Conservation (phyloP, 64 coral and sea anemone genomes). For the Porites australiensis region DNA sequence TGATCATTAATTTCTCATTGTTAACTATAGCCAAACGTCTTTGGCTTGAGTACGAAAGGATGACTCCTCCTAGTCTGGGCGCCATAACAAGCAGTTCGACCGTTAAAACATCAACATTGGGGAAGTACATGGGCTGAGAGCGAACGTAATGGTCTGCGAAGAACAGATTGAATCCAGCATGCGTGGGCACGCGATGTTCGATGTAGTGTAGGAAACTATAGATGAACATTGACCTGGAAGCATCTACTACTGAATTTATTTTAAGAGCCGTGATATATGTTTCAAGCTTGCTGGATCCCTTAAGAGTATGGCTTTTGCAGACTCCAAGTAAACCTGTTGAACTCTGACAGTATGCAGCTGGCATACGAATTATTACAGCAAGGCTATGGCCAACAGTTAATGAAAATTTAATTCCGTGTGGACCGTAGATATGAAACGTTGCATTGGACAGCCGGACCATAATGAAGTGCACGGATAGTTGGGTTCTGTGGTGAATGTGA, state of each 20-base stretch:
- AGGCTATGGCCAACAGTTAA: conserved; percentile 81
- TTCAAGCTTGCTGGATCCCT: conserved; percentile 55
- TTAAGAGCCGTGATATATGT: conserved; percentile 37
- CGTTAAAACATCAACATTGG: conserved; percentile 72
- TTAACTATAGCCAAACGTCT: conserved; percentile 71
- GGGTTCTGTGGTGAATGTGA: conserved; percentile 83
- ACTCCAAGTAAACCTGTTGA: conserved; percentile 85
- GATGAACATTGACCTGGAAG: conserved; percentile 65
- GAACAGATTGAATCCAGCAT: conserved; percentile 78
- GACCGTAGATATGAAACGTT: conserved; percentile 74
- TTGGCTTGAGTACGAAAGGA: conserved; percentile 75
- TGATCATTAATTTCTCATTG: conserved; percentile 61
- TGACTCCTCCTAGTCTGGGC: conserved; percentile 75
- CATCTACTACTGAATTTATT: conserved; percentile 47
- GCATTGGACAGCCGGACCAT: conserved; percentile 81
- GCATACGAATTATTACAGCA: conserved; percentile 56
- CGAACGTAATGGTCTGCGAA: conserved; percentile 86
- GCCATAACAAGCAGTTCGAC: conserved; percentile 86
- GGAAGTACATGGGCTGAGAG: conserved; percentile 69
- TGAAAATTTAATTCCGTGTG: conserved; percentile 60
- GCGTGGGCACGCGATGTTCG: conserved; percentile 72
- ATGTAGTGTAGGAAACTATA: conserved; percentile 66
- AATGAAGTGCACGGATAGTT: conserved; percentile 63
- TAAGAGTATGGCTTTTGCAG: conserved; percentile 47
- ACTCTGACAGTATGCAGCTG: conserved; percentile 68